These are phyloP conservation scores for Drosophila bocki DNA, from an alignment of 1,140 invertebrate species.

Conservation along the genomic window DNA sequence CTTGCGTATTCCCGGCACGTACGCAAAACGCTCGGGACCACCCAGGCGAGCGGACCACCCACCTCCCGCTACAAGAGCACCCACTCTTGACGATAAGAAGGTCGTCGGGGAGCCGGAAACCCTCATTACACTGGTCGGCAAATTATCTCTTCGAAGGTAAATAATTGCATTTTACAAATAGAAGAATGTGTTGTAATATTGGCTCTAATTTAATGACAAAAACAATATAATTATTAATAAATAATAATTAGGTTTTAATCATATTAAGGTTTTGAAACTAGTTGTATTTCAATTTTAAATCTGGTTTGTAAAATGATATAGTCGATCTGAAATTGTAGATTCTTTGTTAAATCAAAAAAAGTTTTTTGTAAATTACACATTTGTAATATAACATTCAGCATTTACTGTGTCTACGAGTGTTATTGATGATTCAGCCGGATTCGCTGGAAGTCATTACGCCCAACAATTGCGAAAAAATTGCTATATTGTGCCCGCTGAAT, in stretches of 20 bases:
- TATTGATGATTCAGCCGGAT: conserved; percentile 24
- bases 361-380: background rate
- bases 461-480: conserved; percentile 17
- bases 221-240: too few relatives aligned
- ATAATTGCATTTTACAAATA: background rate
- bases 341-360: background rate
- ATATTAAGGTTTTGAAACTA: too few relatives aligned
- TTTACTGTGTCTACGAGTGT: background rate
- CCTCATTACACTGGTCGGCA: background rate
- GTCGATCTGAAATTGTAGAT: background rate
- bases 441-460: conserved; percentile 8
- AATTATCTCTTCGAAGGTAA: background rate
- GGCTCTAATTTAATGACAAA: too few relatives aligned
- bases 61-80: conserved; percentile 25
- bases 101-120: background rate
- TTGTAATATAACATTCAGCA: conserved; percentile 1
- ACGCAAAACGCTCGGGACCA: conserved; percentile 55
- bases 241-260: too few relatives aligned
- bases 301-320: too few relatives aligned
- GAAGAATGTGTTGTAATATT: too few relatives aligned
- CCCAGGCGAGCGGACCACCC: conserved; percentile 44
- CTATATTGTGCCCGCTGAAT: conserved; percentile 9
- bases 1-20: conserved; percentile 63
- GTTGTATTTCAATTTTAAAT: too few relatives aligned
- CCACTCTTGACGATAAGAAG: conserved; percentile 35